These are phyloP conservation scores for Cirrhinus mrigala DNA, from an alignment of 2,797 vertebrate genomes.

Conservation along the genomic window DNA sequence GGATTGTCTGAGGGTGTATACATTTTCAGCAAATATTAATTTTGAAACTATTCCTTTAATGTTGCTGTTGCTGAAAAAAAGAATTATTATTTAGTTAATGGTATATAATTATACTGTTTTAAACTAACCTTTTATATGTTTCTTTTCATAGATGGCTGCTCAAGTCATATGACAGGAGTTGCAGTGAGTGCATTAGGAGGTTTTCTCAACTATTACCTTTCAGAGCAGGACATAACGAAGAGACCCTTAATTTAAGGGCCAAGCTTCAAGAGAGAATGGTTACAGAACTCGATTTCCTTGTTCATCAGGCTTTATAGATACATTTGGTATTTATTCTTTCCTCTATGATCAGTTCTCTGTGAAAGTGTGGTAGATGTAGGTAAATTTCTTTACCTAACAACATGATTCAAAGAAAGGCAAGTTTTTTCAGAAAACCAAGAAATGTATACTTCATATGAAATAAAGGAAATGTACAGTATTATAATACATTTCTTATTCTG, in stretches of 20 bases:
- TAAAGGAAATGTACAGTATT: constrained; percentile 2
- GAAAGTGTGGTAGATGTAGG: neutral
- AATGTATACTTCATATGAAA: neutral
- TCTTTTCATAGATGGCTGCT: constrained; percentile 81
- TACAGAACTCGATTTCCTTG: neutral
- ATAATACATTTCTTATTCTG: constrained; percentile 45
- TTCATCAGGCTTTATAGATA: neutral
- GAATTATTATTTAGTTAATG: neutral
- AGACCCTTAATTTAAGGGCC: constrained; percentile 70
- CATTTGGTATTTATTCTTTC: constrained; percentile 15
- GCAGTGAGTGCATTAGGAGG: constrained; percentile 84
- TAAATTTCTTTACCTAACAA: neutral
- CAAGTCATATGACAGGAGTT: constrained; percentile 85
- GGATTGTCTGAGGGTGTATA: neutral
- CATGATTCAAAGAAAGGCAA: neutral
- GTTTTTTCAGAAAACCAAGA: neutral
- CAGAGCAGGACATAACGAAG: constrained; percentile 84
- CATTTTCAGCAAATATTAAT: neutral
- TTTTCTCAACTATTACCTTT: constrained; percentile 83
- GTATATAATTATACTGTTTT: neutral
- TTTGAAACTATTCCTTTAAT: neutral
- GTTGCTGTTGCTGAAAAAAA: neutral
- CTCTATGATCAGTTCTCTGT: neutral
- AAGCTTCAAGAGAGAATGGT: neutral
- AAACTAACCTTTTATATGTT: neutral